Evolutionary conservation across 2,888 invertebrate genomes (phyloP).

Genomic region (Cheilosia pagana): DNA sequence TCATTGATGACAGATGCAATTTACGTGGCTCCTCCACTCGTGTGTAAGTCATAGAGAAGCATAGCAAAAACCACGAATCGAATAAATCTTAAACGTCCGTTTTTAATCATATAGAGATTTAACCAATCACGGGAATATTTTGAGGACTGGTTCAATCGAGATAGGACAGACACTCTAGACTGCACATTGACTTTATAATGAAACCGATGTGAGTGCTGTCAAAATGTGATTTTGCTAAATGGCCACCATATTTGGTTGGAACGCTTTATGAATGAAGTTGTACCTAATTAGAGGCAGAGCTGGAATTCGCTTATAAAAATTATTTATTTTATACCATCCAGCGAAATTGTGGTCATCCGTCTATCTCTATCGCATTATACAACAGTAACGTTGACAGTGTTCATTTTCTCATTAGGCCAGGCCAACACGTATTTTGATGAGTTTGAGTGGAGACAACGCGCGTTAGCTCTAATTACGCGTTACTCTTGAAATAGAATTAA

Average conservation of each 20-base stretch:
- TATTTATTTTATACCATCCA: not conserved
- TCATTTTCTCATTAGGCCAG: too few relatives aligned
- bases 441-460: too few relatives aligned
- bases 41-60: slow-evolving; percentile 10
- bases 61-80: slow-evolving; percentile 13
- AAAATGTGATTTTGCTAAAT: slow-evolving; percentile 58
- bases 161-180: slow-evolving; percentile 4
- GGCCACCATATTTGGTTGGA: slow-evolving; percentile 55
- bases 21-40: slow-evolving; percentile 1
- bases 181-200: slow-evolving; percentile 48
- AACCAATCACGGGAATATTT: slow-evolving; percentile 44
- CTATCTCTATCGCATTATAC: too few relatives aligned
- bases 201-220: slow-evolving; percentile 19
- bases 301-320: slow-evolving; percentile 31
- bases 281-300: slow-evolving; percentile 60
- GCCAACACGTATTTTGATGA: too few relatives aligned
- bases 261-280: slow-evolving; percentile 67
- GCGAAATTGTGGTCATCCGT: too few relatives aligned
- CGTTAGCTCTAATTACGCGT: too few relatives aligned
- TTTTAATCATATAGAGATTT: slow-evolving; percentile 24
- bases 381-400: too few relatives aligned
- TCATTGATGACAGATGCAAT: slow-evolving; percentile 45
- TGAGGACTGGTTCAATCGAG: slow-evolving; percentile 58
- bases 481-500: too few relatives aligned
- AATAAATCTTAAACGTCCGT: slow-evolving; percentile 53